A percentile compares a stretch with the other conserved stretches of the same genome.
Evolutionary conservation across 2,113 vertebrate species (phyloP).

Genomic region (Pterocles gutturalis): DNA sequence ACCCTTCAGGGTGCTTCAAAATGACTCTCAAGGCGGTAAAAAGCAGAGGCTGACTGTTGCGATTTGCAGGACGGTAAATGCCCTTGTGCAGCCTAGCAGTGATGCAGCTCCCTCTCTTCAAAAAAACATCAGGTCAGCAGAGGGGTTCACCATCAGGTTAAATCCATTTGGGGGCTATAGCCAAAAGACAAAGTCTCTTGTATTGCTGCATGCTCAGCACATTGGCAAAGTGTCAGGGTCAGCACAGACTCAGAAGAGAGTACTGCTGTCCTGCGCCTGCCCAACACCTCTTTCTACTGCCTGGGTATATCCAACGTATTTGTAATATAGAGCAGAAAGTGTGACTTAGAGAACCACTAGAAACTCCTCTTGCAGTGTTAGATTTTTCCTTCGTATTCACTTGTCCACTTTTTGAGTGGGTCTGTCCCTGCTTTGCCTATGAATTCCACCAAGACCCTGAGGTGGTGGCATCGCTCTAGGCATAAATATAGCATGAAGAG

Average conservation of each 20-base stretch:
- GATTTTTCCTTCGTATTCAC: slow-evolving; percentile 35
- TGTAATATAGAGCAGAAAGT: background rate
- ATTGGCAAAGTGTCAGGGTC: background rate
- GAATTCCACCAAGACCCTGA: slow-evolving; percentile 55
- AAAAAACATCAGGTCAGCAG: background rate
- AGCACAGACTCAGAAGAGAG: background rate
- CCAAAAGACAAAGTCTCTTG: background rate
- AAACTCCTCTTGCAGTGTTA: background rate
- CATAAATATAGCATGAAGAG: slow-evolving; percentile 74
- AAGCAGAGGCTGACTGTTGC: background rate
- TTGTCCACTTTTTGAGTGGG: slow-evolving; percentile 44
- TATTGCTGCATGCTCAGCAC: background rate
- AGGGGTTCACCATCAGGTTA: background rate
- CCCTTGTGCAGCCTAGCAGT: background rate
- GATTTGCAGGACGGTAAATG: background rate
- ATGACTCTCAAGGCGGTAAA: background rate
- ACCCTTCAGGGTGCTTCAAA: background rate
- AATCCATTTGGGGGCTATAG: background rate
- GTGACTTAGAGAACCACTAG: background rate
- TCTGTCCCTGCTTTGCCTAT: slow-evolving; percentile 51
- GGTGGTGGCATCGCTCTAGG: slow-evolving; percentile 58
- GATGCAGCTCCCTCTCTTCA: background rate
- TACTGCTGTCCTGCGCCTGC: background rate
- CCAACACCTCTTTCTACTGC: background rate
- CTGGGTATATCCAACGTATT: background rate